Evolutionary conservation across 2,888 invertebrate genomes (phyloP).

Genomic region (Biston stratarius): DNA sequence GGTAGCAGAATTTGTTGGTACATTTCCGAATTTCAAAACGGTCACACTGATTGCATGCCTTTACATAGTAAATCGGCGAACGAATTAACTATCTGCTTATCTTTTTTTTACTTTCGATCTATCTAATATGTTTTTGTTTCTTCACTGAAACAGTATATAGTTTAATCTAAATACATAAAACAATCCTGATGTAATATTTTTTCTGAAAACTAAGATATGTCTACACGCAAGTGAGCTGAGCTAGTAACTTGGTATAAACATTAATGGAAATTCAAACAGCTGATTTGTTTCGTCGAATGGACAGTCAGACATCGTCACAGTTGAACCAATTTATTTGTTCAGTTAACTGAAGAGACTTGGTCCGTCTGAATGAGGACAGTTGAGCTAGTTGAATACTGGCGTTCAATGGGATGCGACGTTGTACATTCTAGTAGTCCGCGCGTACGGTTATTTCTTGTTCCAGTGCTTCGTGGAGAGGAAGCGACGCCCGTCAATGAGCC

Average conservation of each 20-base stretch:
- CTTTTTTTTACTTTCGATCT: not conserved
- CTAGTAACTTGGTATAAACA: not conserved
- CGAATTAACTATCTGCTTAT: too few species aligned
- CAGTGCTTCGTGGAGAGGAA: slow-evolving; percentile 5
- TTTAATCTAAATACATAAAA: not conserved
- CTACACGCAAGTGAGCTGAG: too few species aligned
- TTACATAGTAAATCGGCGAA: too few species aligned
- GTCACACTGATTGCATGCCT: too few species aligned
- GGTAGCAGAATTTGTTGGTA: too few species aligned
- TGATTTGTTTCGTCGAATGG: slow-evolving; percentile 13
- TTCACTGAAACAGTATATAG: not conserved
- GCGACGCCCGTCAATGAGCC: slow-evolving; percentile 13
- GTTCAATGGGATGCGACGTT: slow-evolving; percentile 28
- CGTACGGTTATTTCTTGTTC: slow-evolving; percentile 2
- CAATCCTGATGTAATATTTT: too few species aligned
- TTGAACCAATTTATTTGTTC: too few species aligned
- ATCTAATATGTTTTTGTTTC: not conserved
- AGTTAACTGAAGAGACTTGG: too few species aligned
- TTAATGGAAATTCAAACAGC: not conserved
- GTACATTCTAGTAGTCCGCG: slow-evolving; percentile 1
- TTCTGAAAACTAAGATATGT: too few species aligned
- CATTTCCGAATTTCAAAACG: too few species aligned
- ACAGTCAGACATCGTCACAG: not conserved
- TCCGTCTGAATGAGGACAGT: not conserved
- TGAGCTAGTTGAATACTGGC: slow-evolving; percentile 37